Percentiles rank a stretch among this genome's conserved stretches.
Evolutionary conservation across 2,113 vertebrate genomes (phyloP).

Genomic region (Melanocharis versteri): DNA sequence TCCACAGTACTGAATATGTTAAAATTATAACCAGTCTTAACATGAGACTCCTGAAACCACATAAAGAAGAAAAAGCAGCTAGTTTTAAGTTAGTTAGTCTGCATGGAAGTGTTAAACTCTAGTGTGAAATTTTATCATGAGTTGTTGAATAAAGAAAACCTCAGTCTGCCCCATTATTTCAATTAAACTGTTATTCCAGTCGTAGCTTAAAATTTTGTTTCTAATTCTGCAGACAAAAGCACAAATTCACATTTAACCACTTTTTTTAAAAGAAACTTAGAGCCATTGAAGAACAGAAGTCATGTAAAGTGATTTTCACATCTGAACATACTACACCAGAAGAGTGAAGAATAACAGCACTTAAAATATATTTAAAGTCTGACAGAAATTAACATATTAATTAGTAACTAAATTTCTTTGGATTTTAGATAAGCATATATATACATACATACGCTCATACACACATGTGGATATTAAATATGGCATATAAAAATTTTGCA

Average conservation of each 20-base stretch:
- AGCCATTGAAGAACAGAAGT: constrained; percentile 42
- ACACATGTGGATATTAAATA: neutral
- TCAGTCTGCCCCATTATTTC: neutral
- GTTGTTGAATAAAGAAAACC: neutral
- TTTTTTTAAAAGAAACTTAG: neutral
- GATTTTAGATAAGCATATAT: constrained; percentile 11
- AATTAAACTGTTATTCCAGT: neutral
- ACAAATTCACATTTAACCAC: neutral
- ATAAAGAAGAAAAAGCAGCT: neutral
- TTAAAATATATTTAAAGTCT: constrained; percentile 17
- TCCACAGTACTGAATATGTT: neutral
- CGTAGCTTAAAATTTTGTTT: neutral
- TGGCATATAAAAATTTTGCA: neutral
- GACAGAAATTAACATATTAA: constrained; percentile 8
- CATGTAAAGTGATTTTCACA: constrained; percentile 38
- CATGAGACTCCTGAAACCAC: neutral
- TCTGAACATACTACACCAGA: constrained; percentile 36
- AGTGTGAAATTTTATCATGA: neutral
- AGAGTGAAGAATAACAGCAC: constrained; percentile 55
- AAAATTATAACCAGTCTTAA: neutral
- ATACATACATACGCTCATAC: neutral
- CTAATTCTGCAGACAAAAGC: neutral
- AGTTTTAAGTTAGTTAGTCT: neutral
- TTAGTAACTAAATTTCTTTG: neutral
- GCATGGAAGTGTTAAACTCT: neutral